phyloP scores from a whole-genome alignment of 2,797 vertebrate species.

The Acestrorhynchus altus region DNA sequence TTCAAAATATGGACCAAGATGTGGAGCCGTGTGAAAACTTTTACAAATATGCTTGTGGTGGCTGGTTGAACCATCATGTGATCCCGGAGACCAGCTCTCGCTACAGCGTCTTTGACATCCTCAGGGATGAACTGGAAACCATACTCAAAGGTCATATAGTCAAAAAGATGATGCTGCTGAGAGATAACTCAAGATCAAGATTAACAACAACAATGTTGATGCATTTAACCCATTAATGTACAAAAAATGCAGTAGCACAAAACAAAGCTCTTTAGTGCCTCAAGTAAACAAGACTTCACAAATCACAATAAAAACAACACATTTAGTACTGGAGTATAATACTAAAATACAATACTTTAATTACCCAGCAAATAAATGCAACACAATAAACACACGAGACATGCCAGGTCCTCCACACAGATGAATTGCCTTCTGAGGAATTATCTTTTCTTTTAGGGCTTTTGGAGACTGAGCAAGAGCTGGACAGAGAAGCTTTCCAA shows the following conservation, averaged over 20 bases:
- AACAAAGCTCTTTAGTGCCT: neutral
- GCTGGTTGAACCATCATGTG: constrained; percentile 89
- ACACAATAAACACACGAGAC: neutral
- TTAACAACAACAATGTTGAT: too few relatives aligned
- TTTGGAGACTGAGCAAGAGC: constrained; percentile 80
- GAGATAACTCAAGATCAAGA: too few relatives aligned
- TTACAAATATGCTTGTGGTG: constrained; percentile 93
- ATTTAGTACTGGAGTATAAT: too few relatives aligned
- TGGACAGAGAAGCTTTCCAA: constrained; percentile 73
- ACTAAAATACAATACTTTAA: too few relatives aligned
- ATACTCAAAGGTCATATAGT: constrained; percentile 86
- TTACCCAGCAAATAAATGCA: neutral
- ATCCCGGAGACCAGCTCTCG: constrained; percentile 93
- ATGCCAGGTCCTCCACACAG: neutral
- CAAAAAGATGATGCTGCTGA: neutral
- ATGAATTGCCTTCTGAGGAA: neutral
- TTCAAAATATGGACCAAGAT: constrained; percentile 89
- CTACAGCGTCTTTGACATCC: constrained; percentile 93
- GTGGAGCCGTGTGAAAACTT: constrained; percentile 89
- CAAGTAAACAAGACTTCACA: too few relatives aligned
- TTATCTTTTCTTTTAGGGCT: constrained; percentile 76
- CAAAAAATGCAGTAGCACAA: too few relatives aligned
- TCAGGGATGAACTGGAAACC: constrained; percentile 92
- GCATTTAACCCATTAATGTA: too few relatives aligned
- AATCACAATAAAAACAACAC: too few relatives aligned